Evolutionary conservation across 2,888 invertebrate genomes (phyloP), one percentile per base, ranked within the genome.

Genomic region (Eupithecia exiguata): DNA sequence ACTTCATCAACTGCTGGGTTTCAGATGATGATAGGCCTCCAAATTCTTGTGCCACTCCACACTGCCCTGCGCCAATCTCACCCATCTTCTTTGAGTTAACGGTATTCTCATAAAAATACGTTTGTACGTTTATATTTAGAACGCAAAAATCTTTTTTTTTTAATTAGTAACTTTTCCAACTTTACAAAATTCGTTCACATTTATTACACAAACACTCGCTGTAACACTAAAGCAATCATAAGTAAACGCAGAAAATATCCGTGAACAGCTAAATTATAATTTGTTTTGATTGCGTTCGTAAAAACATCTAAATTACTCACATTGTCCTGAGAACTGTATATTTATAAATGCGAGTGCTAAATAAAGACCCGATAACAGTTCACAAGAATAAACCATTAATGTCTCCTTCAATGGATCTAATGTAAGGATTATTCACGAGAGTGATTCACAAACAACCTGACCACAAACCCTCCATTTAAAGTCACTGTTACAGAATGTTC

Each of bases 381-480:
- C 36, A 21, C 61, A 36, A 49, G 68, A 71, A 70, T 70, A 63
- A 40, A 70, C 21, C 68, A 71, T 65, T 65, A 63, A 70, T 68
- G 62, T 63, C 66, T 68, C 30, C 49, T 68, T 74, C 49, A 74
- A 68, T 71, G 58, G 68, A 65, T 58, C 36, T 35, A 68, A 66
- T 66, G 38, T 43, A n/a, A 38, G 35, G 53, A 71, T 70, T 68
- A 71, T 71, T 68, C 68, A 70, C 67, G 68, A 38, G 18, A 61
- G 36, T 74, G 74, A 74, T 65, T 74, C 71, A 74, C 74, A 58
- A 58, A 35, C 49, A 74, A 61, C 40, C 53, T 68, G 61, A 74
- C 74, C 71, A 58, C 74, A 71, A 58, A 68, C 68, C 68, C 53
- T 7, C 40, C 49, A 68, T 70, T 74, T 70, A 49, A 67, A 43